Evolutionary conservation across 2,113 vertebrate species (phyloP).

Genomic region (Leptobrachium leishanense): DNA sequence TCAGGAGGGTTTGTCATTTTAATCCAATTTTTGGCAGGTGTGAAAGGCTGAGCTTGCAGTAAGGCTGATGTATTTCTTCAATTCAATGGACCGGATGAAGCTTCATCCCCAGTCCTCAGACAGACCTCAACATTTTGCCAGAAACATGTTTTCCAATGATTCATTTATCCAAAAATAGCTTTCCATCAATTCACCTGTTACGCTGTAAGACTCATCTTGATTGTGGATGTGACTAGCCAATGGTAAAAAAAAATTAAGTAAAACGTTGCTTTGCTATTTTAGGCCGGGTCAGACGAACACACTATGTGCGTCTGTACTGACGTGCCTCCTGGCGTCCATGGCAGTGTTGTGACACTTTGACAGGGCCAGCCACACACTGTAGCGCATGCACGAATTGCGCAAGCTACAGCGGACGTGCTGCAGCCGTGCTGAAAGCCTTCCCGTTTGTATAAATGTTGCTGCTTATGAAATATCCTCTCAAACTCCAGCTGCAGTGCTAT

Average conservation of each 20-base stretch:
- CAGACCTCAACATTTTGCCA: constrained; percentile 4
- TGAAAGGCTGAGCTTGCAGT: constrained; percentile 4
- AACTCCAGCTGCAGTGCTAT: no score
- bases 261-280: no score
- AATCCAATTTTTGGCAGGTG: constrained; percentile 36
- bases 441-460: no score
- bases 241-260: not conserved
- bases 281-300: no score
- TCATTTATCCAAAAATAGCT: constrained; percentile 14
- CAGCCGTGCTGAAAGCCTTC: no score
- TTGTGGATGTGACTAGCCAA: not conserved
- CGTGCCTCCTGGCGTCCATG: no score
- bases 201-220: not conserved
- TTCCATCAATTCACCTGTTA: constrained; percentile 9
- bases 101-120: not conserved
- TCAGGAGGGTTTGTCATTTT: constrained; percentile 38
- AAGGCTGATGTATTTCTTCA: constrained; percentile 26
- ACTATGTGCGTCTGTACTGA: no score
- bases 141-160: constrained; percentile 26
- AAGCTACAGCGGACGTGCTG: no score
- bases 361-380: no score
- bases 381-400: no score
- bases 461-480: no score
- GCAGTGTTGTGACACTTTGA: no score
- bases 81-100: constrained; percentile 1